These are phyloP conservation scores for Seira musarum DNA, from an alignment of 2,888 invertebrate species.

Conservation along the genomic window DNA sequence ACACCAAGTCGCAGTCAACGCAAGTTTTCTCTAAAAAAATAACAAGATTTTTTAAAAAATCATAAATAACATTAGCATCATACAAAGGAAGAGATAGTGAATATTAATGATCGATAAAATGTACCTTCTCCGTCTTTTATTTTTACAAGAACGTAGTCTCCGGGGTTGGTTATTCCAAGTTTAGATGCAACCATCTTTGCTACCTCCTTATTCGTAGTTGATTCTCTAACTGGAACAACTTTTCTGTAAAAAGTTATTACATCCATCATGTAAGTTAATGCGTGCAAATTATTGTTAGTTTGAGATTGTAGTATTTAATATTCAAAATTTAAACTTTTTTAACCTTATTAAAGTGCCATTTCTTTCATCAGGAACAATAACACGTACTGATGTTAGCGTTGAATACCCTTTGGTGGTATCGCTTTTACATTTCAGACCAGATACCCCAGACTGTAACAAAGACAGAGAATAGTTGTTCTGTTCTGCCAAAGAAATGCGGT, in stretches of 20 bases:
- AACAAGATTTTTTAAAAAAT: slow-evolving; percentile 57
- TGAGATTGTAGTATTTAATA: too few species aligned
- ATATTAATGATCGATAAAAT: too few species aligned
- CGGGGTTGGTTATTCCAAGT: slow-evolving; percentile 95
- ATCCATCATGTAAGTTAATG: too few species aligned
- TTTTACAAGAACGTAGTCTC: slow-evolving; percentile 94
- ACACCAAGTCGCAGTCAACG: slow-evolving; percentile 82
- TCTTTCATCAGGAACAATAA: slow-evolving; percentile 94
- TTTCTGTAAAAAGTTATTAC: too few species aligned
- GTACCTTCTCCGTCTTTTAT: slow-evolving; percentile 92
- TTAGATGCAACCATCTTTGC: slow-evolving; percentile 96
- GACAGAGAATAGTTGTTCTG: slow-evolving; percentile 97
- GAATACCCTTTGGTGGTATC: slow-evolving; percentile 65
- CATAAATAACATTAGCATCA: too few species aligned
- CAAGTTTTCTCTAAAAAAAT: slow-evolving; percentile 86
- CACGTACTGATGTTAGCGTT: slow-evolving; percentile 65
- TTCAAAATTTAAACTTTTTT: background rate
- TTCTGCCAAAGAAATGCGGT: slow-evolving; percentile 91
- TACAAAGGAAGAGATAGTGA: too few species aligned
- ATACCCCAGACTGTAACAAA: slow-evolving; percentile 90
- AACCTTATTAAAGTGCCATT: slow-evolving; percentile 86
- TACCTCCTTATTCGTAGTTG: slow-evolving; percentile 93
- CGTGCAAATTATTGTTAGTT: too few species aligned
- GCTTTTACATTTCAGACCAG: slow-evolving; percentile 64
- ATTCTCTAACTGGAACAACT: slow-evolving; percentile 93